A percentile compares a stretch with the other conserved stretches of the same genome.
Conservation (phyloP, 2,797 vertebrate genomes). For the Propithecus deckenii region DNA sequence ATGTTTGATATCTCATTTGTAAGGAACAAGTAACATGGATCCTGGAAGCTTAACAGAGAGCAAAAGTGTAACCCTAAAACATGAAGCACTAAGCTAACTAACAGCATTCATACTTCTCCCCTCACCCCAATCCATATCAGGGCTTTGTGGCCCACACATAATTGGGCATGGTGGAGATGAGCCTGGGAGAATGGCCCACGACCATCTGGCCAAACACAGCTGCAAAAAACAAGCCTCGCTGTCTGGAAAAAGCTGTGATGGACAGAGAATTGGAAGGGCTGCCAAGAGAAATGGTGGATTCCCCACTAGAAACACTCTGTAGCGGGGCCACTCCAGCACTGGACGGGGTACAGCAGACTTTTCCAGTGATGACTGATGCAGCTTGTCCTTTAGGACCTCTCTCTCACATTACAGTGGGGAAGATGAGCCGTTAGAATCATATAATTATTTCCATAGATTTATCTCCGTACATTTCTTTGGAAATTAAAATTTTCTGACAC, state of each 20-base stretch:
- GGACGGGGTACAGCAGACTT: background rate
- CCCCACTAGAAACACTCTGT: background rate
- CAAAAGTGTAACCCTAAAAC: background rate
- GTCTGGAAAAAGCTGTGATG: slow-evolving; percentile 63
- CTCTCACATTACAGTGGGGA: background rate
- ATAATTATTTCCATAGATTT: slow-evolving; percentile 64
- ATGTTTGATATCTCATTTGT: background rate
- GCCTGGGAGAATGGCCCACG: background rate
- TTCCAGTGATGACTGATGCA: slow-evolving; percentile 18
- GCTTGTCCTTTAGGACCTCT: slow-evolving; percentile 4
- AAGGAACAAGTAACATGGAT: slow-evolving; percentile 28
- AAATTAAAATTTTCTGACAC: slow-evolving; percentile 61
- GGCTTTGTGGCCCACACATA: background rate
- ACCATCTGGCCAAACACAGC: slow-evolving; percentile 69
- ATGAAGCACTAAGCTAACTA: background rate
- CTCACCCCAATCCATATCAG: background rate
- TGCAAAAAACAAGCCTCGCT: slow-evolving; percentile 56
- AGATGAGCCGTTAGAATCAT: slow-evolving; percentile 18
- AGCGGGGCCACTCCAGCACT: background rate
- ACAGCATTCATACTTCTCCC: background rate
- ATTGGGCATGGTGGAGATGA: slow-evolving; percentile 6
- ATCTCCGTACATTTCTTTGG: slow-evolving; percentile 41
- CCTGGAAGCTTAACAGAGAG: background rate
- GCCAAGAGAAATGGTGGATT: slow-evolving; percentile 62
- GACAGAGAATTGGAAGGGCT: slow-evolving; percentile 51